A percentile compares a stretch with the other conserved stretches of the same genome.
Conservation (phyloP, 2,113 vertebrate genomes). For the Gorilla gorilla region DNA sequence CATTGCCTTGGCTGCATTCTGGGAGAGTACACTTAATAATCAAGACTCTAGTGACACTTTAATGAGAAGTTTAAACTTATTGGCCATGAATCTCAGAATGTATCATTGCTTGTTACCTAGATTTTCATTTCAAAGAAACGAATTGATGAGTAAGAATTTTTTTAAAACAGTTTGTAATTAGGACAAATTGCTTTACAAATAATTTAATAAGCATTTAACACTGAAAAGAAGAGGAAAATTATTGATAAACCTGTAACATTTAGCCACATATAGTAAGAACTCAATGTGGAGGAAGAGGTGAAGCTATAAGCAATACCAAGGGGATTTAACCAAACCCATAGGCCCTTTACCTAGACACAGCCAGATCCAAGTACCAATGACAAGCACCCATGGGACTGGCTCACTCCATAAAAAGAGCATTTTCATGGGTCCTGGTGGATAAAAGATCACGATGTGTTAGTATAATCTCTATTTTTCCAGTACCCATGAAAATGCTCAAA, state of each 20-base stretch:
- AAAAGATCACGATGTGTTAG: neutral
- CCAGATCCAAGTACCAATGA: neutral
- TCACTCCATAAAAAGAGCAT: neutral
- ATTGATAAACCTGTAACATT: neutral
- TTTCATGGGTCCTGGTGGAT: neutral
- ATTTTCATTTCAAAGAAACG: conserved; percentile 71
- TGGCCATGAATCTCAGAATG: conserved; percentile 59
- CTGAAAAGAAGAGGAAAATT: neutral
- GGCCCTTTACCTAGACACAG: neutral
- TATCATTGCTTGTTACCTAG: conserved; percentile 43
- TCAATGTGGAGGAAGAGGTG: neutral
- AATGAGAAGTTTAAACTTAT: conserved; percentile 57
- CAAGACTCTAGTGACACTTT: conserved; percentile 45
- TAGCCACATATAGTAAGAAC: neutral
- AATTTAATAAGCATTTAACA: conserved; percentile 55
- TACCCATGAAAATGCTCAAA: neutral
- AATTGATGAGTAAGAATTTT: conserved; percentile 71
- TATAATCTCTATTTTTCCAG: neutral
- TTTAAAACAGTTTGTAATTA: conserved; percentile 59
- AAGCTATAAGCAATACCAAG: neutral
- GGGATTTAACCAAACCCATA: neutral
- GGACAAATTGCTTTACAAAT: conserved; percentile 67
- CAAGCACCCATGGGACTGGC: too few species aligned
- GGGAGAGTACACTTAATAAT: conserved; percentile 59
- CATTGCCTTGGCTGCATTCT: conserved; percentile 60